Base-by-base conservation (phyloP, 2,113 vertebrate genomes). In the Oncorhynchus kisutch region DNA sequence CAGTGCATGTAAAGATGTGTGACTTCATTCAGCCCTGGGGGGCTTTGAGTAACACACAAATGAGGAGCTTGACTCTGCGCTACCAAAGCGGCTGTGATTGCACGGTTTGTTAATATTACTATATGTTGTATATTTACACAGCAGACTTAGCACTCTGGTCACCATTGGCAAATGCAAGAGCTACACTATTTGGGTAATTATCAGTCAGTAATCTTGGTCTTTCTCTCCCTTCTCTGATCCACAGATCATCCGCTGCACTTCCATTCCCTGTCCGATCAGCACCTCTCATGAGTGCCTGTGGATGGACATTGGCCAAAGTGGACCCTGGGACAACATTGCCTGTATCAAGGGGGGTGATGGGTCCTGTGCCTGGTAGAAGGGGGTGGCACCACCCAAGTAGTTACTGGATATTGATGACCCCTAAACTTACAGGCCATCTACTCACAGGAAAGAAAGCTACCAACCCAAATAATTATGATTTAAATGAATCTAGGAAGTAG, bases 401-500 rank as follows among this genome's bases (percentile, higher is more conserved):
- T 98, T 98, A 91, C 90, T 99, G 82, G 96, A 99, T 88, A 96
- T 97, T 0, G 95, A 97, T 93, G 97, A 99, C 84, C 96, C 96
- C 18, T 98, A 96, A 51, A 93, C 86, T 78, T 1, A 25, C 67
- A 22, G 25, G 84, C 81, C 49, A 54, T 59, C 67, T 20, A 11
- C 67, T n/a, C 59, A 75, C 83, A 84, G 80, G 18, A 69, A 73
- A 72, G 1, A 34, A 34, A 34, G 54, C 83, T 71, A 75, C 27
- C 74, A 76, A 82, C 62, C 73, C 70, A 48, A 75, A 74, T 51
- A 75, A 74, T 51, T 4, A 59, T 66, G 29, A 31, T 16, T 81
- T 81, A 81, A 8, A 25, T 25, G 1, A 81, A 75, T 69, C 27
- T 24, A 80, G 72, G 25, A 67, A 8, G 29, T 67, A 48, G 73